Base-by-base conservation (phyloP, 1,140 invertebrate species). In the Eufriesea mexicana region DNA sequence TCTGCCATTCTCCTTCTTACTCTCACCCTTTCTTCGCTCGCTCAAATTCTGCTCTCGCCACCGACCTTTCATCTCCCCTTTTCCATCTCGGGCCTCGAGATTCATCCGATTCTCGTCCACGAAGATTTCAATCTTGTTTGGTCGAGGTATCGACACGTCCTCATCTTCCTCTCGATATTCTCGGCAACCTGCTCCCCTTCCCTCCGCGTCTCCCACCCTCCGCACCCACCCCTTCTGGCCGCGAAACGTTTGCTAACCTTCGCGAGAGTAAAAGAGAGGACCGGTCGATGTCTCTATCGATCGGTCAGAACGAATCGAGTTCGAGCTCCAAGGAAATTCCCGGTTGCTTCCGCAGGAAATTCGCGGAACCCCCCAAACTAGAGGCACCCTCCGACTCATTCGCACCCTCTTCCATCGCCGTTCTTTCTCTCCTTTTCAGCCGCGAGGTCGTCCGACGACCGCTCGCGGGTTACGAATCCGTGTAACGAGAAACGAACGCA, bases 121-220 rank as follows among this genome's bases (percentile, higher is more conserved):
- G 79, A 88, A 92, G 88, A 91, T 91, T 91, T 91, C 89, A 91
- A 92, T 92, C 90, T 92, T 91, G 89, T 92, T 92, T 89, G 86
- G 89, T 71, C 87, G 79, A 85, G 59, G 88, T 90, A 89, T 90
- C 86, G 86, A 86, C 89, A 86, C 87, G 78, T 89, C 76, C 84
- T 90, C 83, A 79, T 86, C 80, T 82, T 88, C 62, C 67, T 86
- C 78, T 83, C 71, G 84, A 79, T 83, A 73, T 86, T 86, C 73
- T 62, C 67, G n/a, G 28, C 86, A 86, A 86, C 75, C 73, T 75
- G 73, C 55, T 76, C 57, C 59, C 75, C 68, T 68, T 66, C 47
- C 57, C 25, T 14, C 54, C 67, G n/a, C n/a, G n/a, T 35, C 35
- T 35, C 35, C 4, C 35, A 2, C 73, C 72, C 62, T 20, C 25